Conservation (phyloP, 2,113 vertebrate genomes). For the Otolemur garnettii region DNA sequence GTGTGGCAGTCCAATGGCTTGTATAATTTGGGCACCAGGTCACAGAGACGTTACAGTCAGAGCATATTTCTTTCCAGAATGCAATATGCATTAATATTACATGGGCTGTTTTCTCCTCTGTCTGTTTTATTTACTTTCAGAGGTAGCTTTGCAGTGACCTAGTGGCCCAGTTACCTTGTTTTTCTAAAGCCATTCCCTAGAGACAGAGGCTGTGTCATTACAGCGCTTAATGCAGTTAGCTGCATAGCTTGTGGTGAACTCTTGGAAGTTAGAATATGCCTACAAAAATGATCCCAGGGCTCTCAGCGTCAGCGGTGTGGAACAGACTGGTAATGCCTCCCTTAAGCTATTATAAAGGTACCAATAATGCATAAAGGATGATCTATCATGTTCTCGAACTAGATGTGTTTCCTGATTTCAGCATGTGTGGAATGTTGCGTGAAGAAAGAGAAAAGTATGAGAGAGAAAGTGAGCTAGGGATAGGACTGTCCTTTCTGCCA, state of each 20-base stretch:
- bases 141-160: conserved; percentile 42
- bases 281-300: neutral
- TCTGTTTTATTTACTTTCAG: conserved; percentile 53
- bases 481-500: neutral
- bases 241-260: neutral
- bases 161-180: conserved; percentile 17
- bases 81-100: conserved; percentile 43
- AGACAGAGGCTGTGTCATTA: neutral
- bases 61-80: neutral
- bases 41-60: accelerated
- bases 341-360: neutral
- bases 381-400: neutral
- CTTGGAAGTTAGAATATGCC: neutral
- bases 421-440: neutral
- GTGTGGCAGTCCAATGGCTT: accelerated
- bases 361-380: neutral
- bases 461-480: neutral
- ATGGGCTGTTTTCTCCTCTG: conserved; percentile 59
- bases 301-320: neutral
- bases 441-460: neutral
- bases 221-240: neutral
- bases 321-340: neutral
- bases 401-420: neutral
- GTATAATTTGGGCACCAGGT: neutral
- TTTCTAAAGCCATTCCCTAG: conserved; percentile 37